Conservation (phyloP, 1,140 invertebrate genomes). For the Pachyrhynchus sulphureomaculatus region DNA sequence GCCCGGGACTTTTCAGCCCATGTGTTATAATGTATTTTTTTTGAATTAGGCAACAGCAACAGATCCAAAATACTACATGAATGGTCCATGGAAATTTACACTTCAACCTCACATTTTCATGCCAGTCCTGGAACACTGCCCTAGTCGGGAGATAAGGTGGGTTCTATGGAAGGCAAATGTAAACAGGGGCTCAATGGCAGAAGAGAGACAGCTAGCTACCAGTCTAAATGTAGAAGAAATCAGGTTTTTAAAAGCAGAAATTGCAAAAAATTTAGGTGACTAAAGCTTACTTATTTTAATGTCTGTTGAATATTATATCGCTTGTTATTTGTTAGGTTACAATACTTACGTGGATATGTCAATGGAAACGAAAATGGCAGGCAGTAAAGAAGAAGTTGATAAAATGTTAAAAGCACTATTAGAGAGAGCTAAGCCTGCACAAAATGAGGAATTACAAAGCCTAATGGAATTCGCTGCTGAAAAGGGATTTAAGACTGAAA, state of each 20-base stretch:
- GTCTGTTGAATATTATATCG: too few relatives aligned
- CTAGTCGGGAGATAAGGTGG: conserved; percentile 72
- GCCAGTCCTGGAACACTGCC: conserved; percentile 80
- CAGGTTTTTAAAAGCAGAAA: conserved; percentile 63
- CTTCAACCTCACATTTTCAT: conserved; percentile 70
- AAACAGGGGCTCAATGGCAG: conserved; percentile 65
- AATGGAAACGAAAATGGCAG: conserved; percentile 94
- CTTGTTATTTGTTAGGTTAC: conserved; percentile 67
- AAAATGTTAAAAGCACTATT: conserved; percentile 70
- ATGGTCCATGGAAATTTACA: conserved; percentile 78
- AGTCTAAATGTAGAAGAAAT: conserved; percentile 78
- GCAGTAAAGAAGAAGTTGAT: conserved; percentile 74
- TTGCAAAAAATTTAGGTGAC: conserved; percentile 66
- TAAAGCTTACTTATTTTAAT: too few relatives aligned
- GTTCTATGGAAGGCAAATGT: conserved; percentile 80
- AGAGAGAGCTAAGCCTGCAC: conserved; percentile 66
- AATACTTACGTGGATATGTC: conserved; percentile 79
- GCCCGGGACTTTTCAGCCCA: too few relatives aligned
- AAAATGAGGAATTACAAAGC: conserved; percentile 72
- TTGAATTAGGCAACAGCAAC: conserved; percentile 56
- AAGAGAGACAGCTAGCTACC: conserved; percentile 68
- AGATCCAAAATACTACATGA: conserved; percentile 60
- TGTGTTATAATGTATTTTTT: background rate
- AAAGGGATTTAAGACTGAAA: conserved; percentile 66
- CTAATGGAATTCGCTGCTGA: conserved; percentile 75